These are phyloP conservation scores for Pomacea canaliculata DNA, from an alignment of 2,888 invertebrate species.

Conservation along the genomic window DNA sequence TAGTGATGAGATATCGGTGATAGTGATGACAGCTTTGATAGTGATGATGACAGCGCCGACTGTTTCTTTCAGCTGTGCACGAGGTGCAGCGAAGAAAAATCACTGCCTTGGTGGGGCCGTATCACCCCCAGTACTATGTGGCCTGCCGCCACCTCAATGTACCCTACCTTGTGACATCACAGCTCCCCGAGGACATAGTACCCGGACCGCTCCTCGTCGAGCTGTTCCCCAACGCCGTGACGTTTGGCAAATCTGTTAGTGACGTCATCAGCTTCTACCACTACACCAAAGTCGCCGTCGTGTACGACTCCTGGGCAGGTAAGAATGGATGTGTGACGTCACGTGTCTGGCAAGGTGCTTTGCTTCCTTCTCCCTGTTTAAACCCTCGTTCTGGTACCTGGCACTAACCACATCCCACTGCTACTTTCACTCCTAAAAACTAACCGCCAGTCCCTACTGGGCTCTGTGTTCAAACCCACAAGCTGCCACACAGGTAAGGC, in stretches of 20 bases:
- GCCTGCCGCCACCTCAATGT: slow-evolving; percentile 55
- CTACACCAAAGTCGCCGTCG: slow-evolving; percentile 47
- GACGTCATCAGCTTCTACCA: slow-evolving; percentile 54
- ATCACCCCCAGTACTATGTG: slow-evolving; percentile 47
- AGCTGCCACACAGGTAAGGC: too few relatives aligned
- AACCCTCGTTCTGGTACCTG: not conserved
- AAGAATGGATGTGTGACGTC: not conserved
- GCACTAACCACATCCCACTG: too few relatives aligned
- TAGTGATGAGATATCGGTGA: too few relatives aligned
- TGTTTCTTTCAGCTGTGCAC: slow-evolving; percentile 18
- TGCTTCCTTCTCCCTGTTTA: not conserved
- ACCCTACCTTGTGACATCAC: slow-evolving; percentile 59
- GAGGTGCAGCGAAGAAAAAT: slow-evolving; percentile 34
- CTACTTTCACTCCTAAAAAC: not conserved
- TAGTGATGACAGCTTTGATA: too few relatives aligned
- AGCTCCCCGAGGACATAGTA: slow-evolving; percentile 39
- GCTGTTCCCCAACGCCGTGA: slow-evolving; percentile 48
- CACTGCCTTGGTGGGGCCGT: slow-evolving; percentile 57
- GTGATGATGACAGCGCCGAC: too few relatives aligned
- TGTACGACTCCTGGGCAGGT: slow-evolving; percentile 52
- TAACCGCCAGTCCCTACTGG: not conserved
- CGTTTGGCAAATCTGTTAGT: slow-evolving; percentile 46
- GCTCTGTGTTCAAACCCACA: too few relatives aligned
- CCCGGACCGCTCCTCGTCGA: slow-evolving; percentile 44
- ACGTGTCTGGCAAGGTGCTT: not conserved